A percentile compares a stretch with the other conserved stretches of the same genome.
These are phyloP conservation scores for Apodemus speciosus DNA, from an alignment of 2,113 vertebrate species.

Conservation along the genomic window DNA sequence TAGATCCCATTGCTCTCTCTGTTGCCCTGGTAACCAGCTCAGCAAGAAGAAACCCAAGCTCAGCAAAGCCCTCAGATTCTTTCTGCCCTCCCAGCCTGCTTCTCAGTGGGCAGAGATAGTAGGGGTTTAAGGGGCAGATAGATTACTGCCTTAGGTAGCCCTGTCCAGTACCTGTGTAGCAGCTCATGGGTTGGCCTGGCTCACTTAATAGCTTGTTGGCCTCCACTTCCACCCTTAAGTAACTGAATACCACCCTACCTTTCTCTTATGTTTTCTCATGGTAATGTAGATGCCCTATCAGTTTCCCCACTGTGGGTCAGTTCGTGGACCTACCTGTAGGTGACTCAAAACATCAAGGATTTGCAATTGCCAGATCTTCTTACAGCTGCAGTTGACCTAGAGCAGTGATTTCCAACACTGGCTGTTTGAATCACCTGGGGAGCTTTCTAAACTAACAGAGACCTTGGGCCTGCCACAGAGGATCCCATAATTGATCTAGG, in stretches of 20 bases:
- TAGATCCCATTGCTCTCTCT: constrained; percentile 74
- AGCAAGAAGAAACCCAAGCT: constrained; percentile 70
- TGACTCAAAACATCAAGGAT: neutral
- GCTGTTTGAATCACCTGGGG: neutral
- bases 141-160: constrained; percentile 1
- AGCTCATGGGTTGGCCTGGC: neutral
- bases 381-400: neutral
- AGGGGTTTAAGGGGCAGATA: neutral
- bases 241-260: neutral
- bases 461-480: neutral
- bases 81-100: constrained; percentile 37
- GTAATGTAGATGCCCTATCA: neutral
- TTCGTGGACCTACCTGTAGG: neutral
- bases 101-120: constrained; percentile 49
- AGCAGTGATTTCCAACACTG: neutral
- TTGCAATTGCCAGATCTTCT: neutral
- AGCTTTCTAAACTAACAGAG: constrained; percentile 3
- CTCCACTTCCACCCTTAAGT: neutral
- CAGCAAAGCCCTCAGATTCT: constrained; percentile 69
- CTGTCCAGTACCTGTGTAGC: neutral
- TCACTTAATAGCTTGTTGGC: neutral
- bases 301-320: neutral
- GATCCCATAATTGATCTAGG: neutral
- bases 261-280: neutral
- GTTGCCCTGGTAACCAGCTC: constrained; percentile 79